Evolutionary conservation across 2,888 invertebrate genomes (phyloP).

Genomic region (Eurois occulta): DNA sequence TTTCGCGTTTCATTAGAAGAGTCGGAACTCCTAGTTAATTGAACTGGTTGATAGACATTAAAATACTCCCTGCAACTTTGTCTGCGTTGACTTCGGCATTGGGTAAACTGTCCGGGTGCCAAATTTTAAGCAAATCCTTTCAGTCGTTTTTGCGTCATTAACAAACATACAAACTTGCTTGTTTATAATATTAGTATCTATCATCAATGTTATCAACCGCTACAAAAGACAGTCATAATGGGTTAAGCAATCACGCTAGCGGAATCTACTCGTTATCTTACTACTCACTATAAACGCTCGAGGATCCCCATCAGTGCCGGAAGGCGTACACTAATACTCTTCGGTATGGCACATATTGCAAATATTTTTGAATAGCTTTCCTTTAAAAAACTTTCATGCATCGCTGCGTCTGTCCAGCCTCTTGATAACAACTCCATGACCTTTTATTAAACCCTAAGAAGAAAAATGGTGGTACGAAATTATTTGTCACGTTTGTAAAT

Average conservation of each 20-base stretch:
- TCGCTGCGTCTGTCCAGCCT: too few species aligned
- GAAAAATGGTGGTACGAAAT: slow-evolving; percentile 6
- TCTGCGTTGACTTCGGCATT: neutral
- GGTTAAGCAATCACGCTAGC: slow-evolving; percentile 7
- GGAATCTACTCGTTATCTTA: slow-evolving; percentile 17
- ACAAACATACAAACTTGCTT: neutral
- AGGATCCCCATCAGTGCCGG: slow-evolving; percentile 3
- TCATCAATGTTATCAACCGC: too few species aligned
- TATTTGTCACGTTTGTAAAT: slow-evolving; percentile 63
- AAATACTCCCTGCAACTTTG: neutral
- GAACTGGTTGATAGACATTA: slow-evolving; percentile 7
- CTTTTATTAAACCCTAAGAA: slow-evolving; percentile 4
- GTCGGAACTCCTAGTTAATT: slow-evolving; percentile 19
- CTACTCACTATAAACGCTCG: neutral
- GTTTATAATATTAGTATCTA: neutral
- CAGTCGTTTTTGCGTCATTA: neutral
- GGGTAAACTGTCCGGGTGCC: neutral
- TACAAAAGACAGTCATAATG: slow-evolving; percentile 15
- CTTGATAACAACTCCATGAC: neutral
- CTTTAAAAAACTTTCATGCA: neutral
- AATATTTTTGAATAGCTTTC: neutral
- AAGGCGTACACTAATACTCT: neutral
- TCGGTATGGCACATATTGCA: neutral
- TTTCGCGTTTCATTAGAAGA: slow-evolving; percentile 55
- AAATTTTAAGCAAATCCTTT: neutral